phyloP scores from a whole-genome alignment of 2,113 vertebrate species.

The Mastomys coucha region DNA sequence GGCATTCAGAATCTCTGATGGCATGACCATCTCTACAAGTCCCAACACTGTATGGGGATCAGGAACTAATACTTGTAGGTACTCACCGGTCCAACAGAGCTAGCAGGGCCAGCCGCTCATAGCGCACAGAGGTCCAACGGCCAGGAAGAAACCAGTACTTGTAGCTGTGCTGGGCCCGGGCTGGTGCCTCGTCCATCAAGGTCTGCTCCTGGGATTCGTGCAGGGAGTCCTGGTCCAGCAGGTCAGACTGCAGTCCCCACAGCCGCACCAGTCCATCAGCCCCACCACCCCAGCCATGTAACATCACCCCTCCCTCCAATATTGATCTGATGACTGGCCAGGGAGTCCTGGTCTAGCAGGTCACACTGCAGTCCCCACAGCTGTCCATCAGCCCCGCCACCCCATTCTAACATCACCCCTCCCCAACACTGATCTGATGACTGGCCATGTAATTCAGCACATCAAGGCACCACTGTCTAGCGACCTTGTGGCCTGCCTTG shows the following conservation, averaged over 20 bases:
- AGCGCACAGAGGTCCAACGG: constrained; percentile 89
- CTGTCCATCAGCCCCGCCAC: constrained; percentile 73
- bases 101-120: constrained; percentile 89
- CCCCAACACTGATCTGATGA: neutral
- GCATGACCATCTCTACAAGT: neutral
- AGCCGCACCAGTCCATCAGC: constrained; percentile 71
- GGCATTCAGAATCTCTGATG: neutral
- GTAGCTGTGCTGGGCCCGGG: constrained; percentile 89
- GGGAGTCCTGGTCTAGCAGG: constrained; percentile 93
- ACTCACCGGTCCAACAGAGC: constrained; percentile 89
- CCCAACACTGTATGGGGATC: neutral
- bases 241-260: constrained; percentile 90
- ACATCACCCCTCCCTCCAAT: neutral
- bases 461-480: neutral
- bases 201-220: constrained; percentile 96
- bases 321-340: constrained; percentile 45
- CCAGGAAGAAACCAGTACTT: constrained; percentile 90
- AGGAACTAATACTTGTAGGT: neutral
- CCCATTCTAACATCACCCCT: neutral
- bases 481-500: neutral
- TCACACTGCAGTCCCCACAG: constrained; percentile 89
- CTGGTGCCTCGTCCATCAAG: constrained; percentile 93
- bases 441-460: neutral
- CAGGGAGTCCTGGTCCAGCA: constrained; percentile 93
- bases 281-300: constrained; percentile 24